A percentile compares a stretch with the other conserved stretches of the same genome.
Evolutionary conservation across 2,888 invertebrate species (phyloP).

Genomic region (Tanypteryx hageni): DNA sequence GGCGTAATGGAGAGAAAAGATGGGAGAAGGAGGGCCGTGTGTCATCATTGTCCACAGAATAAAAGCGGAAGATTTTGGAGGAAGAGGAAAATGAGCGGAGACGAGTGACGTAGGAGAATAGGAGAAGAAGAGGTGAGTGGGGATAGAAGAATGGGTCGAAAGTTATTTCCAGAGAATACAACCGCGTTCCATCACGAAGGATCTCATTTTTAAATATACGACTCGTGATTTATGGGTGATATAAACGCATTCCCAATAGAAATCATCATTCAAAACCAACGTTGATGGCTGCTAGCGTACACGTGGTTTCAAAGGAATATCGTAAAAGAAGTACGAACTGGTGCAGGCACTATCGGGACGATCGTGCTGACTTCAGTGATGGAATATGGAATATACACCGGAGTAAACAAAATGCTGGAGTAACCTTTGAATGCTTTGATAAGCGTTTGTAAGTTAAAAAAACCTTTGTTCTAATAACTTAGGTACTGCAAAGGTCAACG

Average conservation of each 20-base stretch:
- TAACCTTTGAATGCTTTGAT: too few relatives aligned
- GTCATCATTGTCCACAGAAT: not conserved
- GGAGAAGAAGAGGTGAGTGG: not conserved
- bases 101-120: not conserved
- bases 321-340: too few relatives aligned
- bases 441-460: too few relatives aligned
- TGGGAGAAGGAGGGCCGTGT: not conserved
- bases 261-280: not conserved
- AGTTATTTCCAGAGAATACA: not conserved
- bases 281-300: not conserved
- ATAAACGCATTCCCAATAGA: not conserved
- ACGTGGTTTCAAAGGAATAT: not conserved
- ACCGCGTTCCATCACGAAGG: conserved; percentile 13
- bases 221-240: conserved; percentile 6
- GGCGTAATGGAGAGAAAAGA: not conserved
- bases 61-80: too few relatives aligned
- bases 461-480: too few relatives aligned
- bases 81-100: not conserved
- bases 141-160: not conserved
- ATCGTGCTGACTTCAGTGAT: too few relatives aligned
- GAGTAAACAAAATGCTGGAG: too few relatives aligned
- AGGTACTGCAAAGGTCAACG: too few relatives aligned
- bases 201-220: not conserved
- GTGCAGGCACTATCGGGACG: too few relatives aligned
- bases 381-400: too few relatives aligned